A percentile compares a stretch with the other conserved stretches of the same genome.
These are phyloP conservation scores for Anguilla rostrata DNA, from an alignment of 2,113 vertebrate genomes.

Conservation along the genomic window DNA sequence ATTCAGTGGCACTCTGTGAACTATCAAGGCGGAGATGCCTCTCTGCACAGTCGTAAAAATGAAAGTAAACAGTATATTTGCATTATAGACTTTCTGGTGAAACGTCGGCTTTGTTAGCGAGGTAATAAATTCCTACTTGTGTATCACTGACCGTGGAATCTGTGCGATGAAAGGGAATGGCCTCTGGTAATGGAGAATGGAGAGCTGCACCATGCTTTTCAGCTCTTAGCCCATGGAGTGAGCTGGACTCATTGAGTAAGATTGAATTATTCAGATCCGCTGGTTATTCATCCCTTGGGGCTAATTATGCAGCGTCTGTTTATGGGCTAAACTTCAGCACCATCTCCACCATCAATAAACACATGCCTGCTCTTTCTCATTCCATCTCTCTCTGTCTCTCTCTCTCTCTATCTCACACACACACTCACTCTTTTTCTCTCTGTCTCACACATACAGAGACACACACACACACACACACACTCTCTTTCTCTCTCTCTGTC, in stretches of 20 bases:
- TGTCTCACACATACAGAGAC: background rate
- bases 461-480: background rate
- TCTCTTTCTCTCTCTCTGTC: background rate
- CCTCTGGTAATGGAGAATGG: background rate
- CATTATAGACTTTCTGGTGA: background rate
- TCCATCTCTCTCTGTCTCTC: conserved; percentile 9
- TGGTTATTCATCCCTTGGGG: conserved; percentile 50
- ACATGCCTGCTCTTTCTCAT: background rate
- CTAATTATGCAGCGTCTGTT: conserved; percentile 54
- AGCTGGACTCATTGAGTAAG: conserved; percentile 20
- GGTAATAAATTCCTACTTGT: too few relatives aligned
- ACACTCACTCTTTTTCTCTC: background rate
- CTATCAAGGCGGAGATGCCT: background rate
- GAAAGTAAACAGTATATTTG: background rate
- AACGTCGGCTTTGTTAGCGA: background rate
- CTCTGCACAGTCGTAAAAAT: background rate
- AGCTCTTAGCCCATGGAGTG: background rate
- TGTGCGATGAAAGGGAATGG: background rate
- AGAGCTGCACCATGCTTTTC: background rate
- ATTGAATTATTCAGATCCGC: conserved; percentile 25
- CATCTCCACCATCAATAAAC: conserved; percentile 38
- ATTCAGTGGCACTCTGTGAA: background rate
- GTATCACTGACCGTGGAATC: background rate
- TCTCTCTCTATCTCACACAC: conserved; percentile 15
- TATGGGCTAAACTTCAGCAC: conserved; percentile 43